These are phyloP conservation scores for Phoenicopterus ruber DNA, from an alignment of 2,113 vertebrate species.

Conservation along the genomic window DNA sequence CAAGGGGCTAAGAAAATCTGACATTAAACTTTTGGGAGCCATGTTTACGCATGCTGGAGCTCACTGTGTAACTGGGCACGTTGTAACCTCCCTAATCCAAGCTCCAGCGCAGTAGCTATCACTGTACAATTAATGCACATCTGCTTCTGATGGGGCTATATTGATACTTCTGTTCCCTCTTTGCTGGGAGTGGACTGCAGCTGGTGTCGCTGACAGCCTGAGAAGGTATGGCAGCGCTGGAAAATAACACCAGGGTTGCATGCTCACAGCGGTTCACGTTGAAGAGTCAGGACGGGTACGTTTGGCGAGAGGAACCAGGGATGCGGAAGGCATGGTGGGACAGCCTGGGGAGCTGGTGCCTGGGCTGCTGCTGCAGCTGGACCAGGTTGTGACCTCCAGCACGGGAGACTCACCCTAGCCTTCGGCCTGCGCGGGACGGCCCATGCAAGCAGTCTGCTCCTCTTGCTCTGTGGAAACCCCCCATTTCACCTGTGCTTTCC, in stretches of 20 bases:
- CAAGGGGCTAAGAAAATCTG: background rate
- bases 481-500: background rate
- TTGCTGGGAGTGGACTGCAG: background rate
- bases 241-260: background rate
- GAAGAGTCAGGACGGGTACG: background rate
- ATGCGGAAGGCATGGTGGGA: background rate
- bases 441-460: background rate
- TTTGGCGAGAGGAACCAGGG: background rate
- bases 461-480: background rate
- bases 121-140: background rate
- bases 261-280: background rate
- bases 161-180: background rate
- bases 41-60: background rate
- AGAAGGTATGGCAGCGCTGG: background rate
- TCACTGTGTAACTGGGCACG: background rate
- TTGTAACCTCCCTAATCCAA: background rate
- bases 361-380: background rate
- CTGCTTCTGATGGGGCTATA: background rate
- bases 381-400: background rate
- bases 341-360: background rate
- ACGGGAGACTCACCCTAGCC: background rate
- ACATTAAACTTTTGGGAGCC: background rate
- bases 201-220: background rate
- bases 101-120: background rate
- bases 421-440: background rate